A percentile compares a stretch with the other conserved stretches of the same genome.
Evolutionary conservation across 2,797 vertebrate species (phyloP).

Genomic region (Sebastes hubbsi): DNA sequence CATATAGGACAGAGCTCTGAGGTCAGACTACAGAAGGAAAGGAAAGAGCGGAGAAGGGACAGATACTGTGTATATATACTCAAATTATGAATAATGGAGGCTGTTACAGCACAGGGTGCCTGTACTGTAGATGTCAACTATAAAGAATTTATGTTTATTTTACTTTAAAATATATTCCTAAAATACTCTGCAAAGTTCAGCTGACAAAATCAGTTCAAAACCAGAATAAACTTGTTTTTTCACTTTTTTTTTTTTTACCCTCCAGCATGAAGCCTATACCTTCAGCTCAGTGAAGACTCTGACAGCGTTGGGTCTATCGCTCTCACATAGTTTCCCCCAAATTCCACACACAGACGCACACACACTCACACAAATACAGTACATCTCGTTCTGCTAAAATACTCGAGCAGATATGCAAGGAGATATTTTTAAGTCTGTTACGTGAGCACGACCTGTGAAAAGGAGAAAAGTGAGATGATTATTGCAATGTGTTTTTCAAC

Average conservation of each 20-base stretch:
- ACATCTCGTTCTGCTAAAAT: conserved; percentile 22
- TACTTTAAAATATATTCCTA: background rate
- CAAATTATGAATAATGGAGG: conserved; percentile 44
- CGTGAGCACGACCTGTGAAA: conserved; percentile 35
- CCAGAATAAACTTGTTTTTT: background rate
- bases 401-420: conserved; percentile 13
- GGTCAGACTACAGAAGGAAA: conserved; percentile 13
- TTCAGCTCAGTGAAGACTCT: conserved; percentile 11
- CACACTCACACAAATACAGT: background rate
- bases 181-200: background rate
- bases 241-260: background rate
- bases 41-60: background rate
- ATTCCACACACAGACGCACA: background rate
- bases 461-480: conserved; percentile 32
- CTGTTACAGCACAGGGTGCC: background rate
- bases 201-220: background rate
- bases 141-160: background rate
- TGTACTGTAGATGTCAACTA: conserved; percentile 1
- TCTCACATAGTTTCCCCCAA: background rate
- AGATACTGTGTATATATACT: background rate
- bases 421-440: conserved; percentile 53
- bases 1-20: conserved; percentile 14
- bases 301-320: conserved; percentile 15
- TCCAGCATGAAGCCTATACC: background rate
- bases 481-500: conserved; percentile 10